Evolutionary conservation across 2,888 invertebrate species (phyloP).

Genomic region (Plusia festucae): DNA sequence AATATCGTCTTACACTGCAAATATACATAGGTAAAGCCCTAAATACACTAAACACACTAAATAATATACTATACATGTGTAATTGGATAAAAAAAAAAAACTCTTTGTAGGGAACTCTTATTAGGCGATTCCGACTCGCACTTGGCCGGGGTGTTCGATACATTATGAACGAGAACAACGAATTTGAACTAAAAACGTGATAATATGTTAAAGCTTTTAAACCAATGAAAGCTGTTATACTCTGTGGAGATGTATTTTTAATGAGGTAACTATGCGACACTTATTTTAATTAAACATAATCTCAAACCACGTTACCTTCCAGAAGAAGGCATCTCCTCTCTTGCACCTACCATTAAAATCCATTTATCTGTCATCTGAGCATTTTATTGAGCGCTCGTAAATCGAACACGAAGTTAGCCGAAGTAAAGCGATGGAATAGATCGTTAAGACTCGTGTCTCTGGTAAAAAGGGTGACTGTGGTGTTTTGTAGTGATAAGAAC

Average conservation of each 20-base stretch:
- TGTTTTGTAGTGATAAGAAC: conserved; percentile 9
- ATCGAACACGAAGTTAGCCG: conserved; percentile 68
- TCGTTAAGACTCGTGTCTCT: conserved; percentile 70
- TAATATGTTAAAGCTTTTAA: too few relatives aligned
- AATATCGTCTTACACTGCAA: too few relatives aligned
- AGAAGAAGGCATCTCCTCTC: conserved; percentile 66
- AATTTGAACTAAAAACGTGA: too few relatives aligned
- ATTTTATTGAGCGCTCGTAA: conserved; percentile 74
- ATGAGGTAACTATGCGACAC: conserved; percentile 7
- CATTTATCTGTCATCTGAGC: conserved; percentile 75
- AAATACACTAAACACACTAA: too few relatives aligned
- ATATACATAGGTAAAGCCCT: too few relatives aligned
- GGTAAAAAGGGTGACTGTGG: conserved; percentile 36
- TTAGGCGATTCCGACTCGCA: too few relatives aligned
- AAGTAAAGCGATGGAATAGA: conserved; percentile 72
- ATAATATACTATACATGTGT: too few relatives aligned
- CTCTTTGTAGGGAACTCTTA: too few relatives aligned
- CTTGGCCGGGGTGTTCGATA: too few relatives aligned
- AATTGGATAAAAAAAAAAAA: too few relatives aligned
- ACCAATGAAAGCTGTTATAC: too few relatives aligned
- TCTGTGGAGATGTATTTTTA: background rate
- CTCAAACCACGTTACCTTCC: conserved; percentile 42
- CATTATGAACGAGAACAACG: too few relatives aligned
- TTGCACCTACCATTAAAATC: conserved; percentile 74
- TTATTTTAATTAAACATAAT: conserved; percentile 44